These are phyloP conservation scores for Eutrigla gurnardus DNA, from an alignment of 2,797 vertebrate species.

Conservation along the genomic window DNA sequence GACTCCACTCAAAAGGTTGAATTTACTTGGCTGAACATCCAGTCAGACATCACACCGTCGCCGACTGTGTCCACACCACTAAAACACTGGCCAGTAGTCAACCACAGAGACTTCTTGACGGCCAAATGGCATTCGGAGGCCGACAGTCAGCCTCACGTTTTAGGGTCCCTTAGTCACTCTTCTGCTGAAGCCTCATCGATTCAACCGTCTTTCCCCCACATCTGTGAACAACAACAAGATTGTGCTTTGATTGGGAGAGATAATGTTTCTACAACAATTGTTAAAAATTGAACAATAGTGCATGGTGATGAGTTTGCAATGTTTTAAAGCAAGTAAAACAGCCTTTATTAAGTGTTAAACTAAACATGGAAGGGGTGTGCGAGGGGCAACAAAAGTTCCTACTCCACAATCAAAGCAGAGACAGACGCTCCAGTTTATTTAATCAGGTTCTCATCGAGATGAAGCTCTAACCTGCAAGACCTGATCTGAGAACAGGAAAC, in stretches of 20 bases:
- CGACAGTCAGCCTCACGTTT: background rate
- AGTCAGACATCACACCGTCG: slow-evolving; percentile 10
- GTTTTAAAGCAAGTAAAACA: background rate
- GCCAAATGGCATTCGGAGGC: slow-evolving; percentile 2
- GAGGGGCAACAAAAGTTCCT: background rate
- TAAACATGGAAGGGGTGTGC: background rate
- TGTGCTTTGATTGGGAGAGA: slow-evolving; percentile 13
- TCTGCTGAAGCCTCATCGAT: slow-evolving; percentile 10
- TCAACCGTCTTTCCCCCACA: slow-evolving; percentile 4
- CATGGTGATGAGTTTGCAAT: slow-evolving; percentile 9
- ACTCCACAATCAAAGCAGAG: background rate
- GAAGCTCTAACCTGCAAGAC: background rate
- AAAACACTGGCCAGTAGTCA: slow-evolving; percentile 10
- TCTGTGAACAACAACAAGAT: background rate
- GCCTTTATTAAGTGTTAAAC: background rate
- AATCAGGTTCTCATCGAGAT: slow-evolving; percentile 13
- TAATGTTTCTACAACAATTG: slow-evolving; percentile 3
- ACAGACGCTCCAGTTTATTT: background rate
- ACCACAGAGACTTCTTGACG: background rate
- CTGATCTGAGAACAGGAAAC: background rate
- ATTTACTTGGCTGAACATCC: slow-evolving; percentile 15
- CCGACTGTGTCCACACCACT: slow-evolving; percentile 12
- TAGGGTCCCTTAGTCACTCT: background rate
- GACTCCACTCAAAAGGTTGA: background rate
- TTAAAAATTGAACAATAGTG: slow-evolving; percentile 1